Conservation (phyloP, 2,888 invertebrate species). For the Dolomedes plantarius region DNA sequence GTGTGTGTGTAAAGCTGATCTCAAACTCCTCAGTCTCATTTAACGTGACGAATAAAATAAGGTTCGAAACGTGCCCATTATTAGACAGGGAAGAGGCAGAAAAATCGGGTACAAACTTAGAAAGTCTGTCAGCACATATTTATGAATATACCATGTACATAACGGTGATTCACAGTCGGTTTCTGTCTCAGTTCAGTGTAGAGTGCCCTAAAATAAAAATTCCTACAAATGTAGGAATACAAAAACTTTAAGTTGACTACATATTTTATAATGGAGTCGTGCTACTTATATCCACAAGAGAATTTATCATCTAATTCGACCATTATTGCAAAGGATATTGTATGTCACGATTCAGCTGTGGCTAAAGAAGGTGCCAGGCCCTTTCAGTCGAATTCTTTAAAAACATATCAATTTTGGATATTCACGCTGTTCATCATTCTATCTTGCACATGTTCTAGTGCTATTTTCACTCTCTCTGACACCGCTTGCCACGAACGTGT, state of each 20-base stretch:
- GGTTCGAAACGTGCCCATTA: neutral
- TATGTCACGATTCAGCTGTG: neutral
- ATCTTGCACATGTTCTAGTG: conserved; percentile 38
- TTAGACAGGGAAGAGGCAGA: neutral
- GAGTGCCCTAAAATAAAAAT: neutral
- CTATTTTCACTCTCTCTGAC: conserved; percentile 71
- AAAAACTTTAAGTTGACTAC: neutral
- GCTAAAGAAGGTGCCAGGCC: too few species aligned
- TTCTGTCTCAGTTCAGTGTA: neutral
- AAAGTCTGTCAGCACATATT: neutral
- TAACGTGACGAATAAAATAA: neutral
- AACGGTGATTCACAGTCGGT: neutral
- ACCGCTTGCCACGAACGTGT: conserved; percentile 67
- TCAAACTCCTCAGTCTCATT: neutral
- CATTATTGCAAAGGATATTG: too few species aligned
- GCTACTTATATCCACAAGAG: neutral
- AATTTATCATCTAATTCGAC: too few species aligned
- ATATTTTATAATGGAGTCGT: neutral
- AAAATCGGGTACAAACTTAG: neutral
- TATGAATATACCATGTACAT: neutral
- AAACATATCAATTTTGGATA: conserved; percentile 68
- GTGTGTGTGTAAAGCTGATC: too few species aligned
- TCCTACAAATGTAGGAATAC: neutral
- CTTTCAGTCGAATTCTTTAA: neutral
- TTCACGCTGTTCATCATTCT: conserved; percentile 55